These are phyloP conservation scores for Phrynocephalus guinanensis DNA, from an alignment of 2,797 vertebrate species.

Conservation along the genomic window DNA sequence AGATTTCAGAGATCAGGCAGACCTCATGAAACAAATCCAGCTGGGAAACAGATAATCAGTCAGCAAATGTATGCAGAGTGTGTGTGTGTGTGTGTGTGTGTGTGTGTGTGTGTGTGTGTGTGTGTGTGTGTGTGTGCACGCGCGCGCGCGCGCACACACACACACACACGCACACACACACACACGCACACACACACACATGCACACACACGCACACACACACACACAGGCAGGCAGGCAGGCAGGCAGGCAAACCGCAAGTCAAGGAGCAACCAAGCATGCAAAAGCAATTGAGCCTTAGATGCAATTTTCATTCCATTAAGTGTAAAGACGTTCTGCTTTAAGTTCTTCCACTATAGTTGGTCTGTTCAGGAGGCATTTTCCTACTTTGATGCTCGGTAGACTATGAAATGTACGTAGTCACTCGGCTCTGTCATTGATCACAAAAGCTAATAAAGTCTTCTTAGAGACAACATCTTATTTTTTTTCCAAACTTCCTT, in stretches of 20 bases:
- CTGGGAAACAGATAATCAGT: not conserved
- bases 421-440: constrained; percentile 39
- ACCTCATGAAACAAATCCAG: not conserved
- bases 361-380: not conserved
- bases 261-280: not conserved
- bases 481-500: constrained; percentile 29
- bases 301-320: constrained; percentile 40
- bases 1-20: constrained; percentile 14
- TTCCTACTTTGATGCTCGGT: constrained; percentile 52
- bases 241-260: accelerated
- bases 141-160: no score
- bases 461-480: constrained; percentile 15
- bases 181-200: not conserved
- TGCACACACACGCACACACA: no score
- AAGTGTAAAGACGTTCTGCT: constrained; percentile 26
- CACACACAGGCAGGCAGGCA: not conserved
- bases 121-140: no score
- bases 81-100: not conserved
- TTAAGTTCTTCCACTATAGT: not conserved
- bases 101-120: no score
- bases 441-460: constrained; percentile 48
- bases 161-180: not conserved
- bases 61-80: not conserved
- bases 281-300: constrained; percentile 33
- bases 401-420: constrained; percentile 62